These are phyloP conservation scores for Ypsolopha sequella DNA, from an alignment of 2,888 invertebrate species.

Conservation along the genomic window DNA sequence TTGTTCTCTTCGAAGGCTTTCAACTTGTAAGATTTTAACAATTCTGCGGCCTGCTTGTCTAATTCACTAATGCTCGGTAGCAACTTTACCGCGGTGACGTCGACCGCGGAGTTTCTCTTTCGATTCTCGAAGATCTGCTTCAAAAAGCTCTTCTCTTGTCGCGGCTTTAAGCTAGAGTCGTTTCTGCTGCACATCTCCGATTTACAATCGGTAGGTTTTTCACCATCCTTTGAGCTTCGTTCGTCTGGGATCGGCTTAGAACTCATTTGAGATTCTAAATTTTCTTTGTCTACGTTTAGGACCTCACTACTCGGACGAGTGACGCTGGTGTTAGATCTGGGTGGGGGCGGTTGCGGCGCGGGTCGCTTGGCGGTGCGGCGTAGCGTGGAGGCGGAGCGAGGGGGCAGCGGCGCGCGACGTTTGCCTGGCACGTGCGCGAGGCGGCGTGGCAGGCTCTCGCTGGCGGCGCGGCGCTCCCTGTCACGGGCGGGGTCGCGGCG, in stretches of 20 bases:
- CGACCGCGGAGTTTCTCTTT: constrained; percentile 45
- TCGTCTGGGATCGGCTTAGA: neutral
- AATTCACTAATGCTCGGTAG: constrained; percentile 83
- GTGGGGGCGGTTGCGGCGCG: constrained; percentile 68
- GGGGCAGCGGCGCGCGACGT: constrained; percentile 77
- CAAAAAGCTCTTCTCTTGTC: constrained; percentile 66
- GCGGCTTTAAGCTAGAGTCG: constrained; percentile 24
- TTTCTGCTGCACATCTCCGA: constrained; percentile 7
- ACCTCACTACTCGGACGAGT: neutral
- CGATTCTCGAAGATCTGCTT: constrained; percentile 61
- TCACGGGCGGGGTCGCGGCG: constrained; percentile 20
- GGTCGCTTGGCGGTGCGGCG: constrained; percentile 67
- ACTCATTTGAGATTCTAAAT: too few relatives aligned
- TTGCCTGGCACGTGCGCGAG: constrained; percentile 82
- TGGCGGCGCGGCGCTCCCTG: constrained; percentile 69
- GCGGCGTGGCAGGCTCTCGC: constrained; percentile 72
- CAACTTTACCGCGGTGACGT: constrained; percentile 64
- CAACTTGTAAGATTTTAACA: constrained; percentile 69
- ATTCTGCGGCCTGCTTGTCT: constrained; percentile 82
- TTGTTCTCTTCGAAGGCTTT: constrained; percentile 30
- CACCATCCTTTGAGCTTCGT: constrained; percentile 6
- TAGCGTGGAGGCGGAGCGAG: constrained; percentile 44
- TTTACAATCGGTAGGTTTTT: neutral
- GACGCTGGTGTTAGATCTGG: constrained; percentile 11
- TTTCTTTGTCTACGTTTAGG: too few relatives aligned